Conservation (phyloP, 1,140 invertebrate genomes). For the Lamellibrachia luymesi region DNA sequence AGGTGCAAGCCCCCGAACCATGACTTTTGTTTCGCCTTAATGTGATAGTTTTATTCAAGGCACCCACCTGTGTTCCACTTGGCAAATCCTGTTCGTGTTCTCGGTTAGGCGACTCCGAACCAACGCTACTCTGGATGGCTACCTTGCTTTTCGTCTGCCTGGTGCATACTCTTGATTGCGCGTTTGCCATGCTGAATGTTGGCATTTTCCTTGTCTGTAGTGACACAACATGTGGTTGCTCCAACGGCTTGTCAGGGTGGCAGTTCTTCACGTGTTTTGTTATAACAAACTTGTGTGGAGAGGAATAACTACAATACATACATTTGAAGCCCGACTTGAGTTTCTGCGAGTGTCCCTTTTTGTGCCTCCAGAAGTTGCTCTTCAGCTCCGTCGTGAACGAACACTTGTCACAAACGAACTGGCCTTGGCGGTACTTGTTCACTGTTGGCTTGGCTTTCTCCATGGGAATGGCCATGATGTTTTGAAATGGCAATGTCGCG, state of each 20-base stretch:
- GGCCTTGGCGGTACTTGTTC: slow-evolving; percentile 7
- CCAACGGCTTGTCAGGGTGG: background rate
- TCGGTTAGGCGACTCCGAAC: background rate
- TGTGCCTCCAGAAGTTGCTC: slow-evolving; percentile 9
- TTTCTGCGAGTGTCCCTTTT: background rate
- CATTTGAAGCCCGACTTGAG: background rate
- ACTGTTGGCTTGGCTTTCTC: slow-evolving; percentile 8
- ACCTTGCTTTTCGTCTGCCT: background rate
- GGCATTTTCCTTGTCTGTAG: background rate
- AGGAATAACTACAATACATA: background rate
- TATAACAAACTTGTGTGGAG: background rate
- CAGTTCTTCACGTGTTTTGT: background rate
- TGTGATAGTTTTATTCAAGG: background rate
- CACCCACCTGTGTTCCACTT: slow-evolving; percentile 8
- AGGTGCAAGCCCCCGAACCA: too few relatives aligned
- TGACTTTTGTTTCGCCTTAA: too few relatives aligned
- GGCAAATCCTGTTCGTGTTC: background rate
- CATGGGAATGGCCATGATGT: slow-evolving; percentile 24
- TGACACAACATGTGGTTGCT: background rate
- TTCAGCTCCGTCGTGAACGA: background rate
- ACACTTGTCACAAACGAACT: slow-evolving; percentile 7
- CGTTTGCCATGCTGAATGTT: background rate
- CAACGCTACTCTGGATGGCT: background rate
- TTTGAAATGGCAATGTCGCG: slow-evolving; percentile 18
- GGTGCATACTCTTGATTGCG: background rate